Evolutionary conservation across 1,140 invertebrate genomes (phyloP), one percentile per base, ranked within the genome.

Genomic region (Hylyphantes graminicola): DNA sequence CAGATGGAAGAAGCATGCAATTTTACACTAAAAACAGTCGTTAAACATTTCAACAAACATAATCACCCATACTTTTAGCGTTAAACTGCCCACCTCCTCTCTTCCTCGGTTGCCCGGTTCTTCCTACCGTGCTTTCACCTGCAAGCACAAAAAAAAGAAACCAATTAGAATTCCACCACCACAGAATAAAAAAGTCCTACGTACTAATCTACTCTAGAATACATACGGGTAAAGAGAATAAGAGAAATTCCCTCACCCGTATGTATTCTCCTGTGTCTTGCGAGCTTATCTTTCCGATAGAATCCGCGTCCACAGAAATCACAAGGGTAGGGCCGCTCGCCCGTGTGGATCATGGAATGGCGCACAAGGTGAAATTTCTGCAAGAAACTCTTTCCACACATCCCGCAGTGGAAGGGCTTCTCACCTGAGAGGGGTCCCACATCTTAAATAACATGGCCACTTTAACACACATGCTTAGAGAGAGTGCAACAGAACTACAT

Each of bases 251-350:
- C 15, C 65, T 82, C 53, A 78, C 85, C 85, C 61, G 85, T 86
- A 73, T 98, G 97, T 68, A 98, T 97, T 81, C 96, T 92, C 85
- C 95, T 92, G 89, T 98, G 97, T 78, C 91, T 90, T 86, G 90
- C 90, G 68, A 91, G 89, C 19, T 96, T 97, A 88, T 98, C 98
- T 86, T 97, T 95, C 21, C 97, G 92, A 0, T 97, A 96, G 89
- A 97, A 97, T 15, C 93, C 93, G 89, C 95, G 95, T 65, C 91
- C 92, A 88, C 95, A 97, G 87, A 93, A 95, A 87, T 96, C 95
- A 88, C 96, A 97, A 61, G 93, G 93, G 89, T 96, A 97, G 89
- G 96, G 96, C 54, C 94, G 92, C 88, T 97, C 96, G 11, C 95
- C 95, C 0, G 96, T 97, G 88, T 98, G 96, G 70, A 97, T 96